Evolutionary conservation across 2,888 invertebrate genomes (phyloP).

Genomic region (Cerastoderma edule): DNA sequence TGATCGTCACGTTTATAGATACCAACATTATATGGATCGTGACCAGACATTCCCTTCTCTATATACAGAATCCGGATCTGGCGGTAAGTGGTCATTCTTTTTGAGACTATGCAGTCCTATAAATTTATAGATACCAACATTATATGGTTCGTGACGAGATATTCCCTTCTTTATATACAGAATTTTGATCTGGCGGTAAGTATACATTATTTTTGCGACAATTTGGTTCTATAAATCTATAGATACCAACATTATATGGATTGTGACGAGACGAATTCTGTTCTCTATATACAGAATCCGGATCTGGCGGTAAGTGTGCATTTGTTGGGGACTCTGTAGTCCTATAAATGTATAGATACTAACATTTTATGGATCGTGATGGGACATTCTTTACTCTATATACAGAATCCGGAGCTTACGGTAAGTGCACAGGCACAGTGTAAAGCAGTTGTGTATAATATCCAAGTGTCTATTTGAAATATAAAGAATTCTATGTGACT

Average conservation of each 20-base stretch:
- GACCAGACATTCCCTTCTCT: constrained; percentile 81
- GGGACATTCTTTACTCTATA: too few species aligned
- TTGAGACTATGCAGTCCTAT: too few species aligned
- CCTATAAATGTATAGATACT: constrained; percentile 95
- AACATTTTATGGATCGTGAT: constrained; percentile 95
- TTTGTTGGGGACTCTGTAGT: too few species aligned
- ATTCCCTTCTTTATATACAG: constrained; percentile 60
- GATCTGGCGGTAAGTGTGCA: constrained; percentile 26
- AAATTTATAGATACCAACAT: constrained; percentile 95
- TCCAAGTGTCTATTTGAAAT: too few species aligned
- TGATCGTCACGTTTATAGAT: constrained; percentile 96
- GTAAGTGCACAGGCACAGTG: too few species aligned
- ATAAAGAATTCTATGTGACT: too few species aligned
- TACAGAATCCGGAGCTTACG: too few species aligned
- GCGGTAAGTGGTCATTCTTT: constrained; percentile 22
- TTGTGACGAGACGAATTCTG: constrained; percentile 86
- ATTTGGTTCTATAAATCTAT: too few species aligned
- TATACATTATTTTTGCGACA: not conserved
- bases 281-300: constrained; percentile 55
- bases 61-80: constrained; percentile 41
- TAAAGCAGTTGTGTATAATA: too few species aligned
- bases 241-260: constrained; percentile 95
- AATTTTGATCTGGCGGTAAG: constrained; percentile 26
- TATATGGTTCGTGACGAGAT: constrained; percentile 91
- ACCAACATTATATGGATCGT: constrained; percentile 96